phyloP scores from a whole-genome alignment of 92 coral and sea anemone species.

The Phenganax subtilis region DNA sequence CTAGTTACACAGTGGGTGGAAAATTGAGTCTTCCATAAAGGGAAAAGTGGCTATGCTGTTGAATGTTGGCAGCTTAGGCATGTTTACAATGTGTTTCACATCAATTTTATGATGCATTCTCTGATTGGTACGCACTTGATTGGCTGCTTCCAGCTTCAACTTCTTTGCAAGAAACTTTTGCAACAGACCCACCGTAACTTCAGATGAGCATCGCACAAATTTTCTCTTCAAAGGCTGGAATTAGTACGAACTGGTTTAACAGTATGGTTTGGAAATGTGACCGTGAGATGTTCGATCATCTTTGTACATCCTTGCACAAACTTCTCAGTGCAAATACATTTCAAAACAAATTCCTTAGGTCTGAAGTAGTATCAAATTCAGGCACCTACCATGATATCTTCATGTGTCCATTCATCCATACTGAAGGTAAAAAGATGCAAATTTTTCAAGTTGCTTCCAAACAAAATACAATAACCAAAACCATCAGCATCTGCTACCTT shows the following conservation, averaged over 20 bases:
- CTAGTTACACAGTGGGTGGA: no score
- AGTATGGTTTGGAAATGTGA: no score
- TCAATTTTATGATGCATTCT: background rate
- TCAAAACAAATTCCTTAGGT: no score
- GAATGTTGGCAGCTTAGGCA: no score
- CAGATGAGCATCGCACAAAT: conserved; percentile 79
- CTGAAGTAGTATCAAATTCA: background rate
- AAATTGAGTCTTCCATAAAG: no score
- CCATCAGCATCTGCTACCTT: background rate
- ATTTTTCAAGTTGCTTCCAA: background rate
- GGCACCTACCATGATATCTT: conserved; percentile 16
- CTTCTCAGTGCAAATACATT: no score
- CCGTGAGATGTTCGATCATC: no score
- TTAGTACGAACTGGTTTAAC: no score
- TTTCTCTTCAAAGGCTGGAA: conserved; percentile 73
- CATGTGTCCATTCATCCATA: conserved; percentile 9
- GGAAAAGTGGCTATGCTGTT: no score
- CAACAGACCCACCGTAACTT: conserved; percentile 78
- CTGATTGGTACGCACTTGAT: conserved; percentile 52
- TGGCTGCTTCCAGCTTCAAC: conserved; percentile 75
- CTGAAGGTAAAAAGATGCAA: background rate
- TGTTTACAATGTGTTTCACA: no score
- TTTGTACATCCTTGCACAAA: no score
- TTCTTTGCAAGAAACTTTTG: conserved; percentile 87
- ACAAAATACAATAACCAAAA: background rate